Evolutionary conservation across 2,888 invertebrate species (phyloP).

Genomic region (Thalpophila matura): DNA sequence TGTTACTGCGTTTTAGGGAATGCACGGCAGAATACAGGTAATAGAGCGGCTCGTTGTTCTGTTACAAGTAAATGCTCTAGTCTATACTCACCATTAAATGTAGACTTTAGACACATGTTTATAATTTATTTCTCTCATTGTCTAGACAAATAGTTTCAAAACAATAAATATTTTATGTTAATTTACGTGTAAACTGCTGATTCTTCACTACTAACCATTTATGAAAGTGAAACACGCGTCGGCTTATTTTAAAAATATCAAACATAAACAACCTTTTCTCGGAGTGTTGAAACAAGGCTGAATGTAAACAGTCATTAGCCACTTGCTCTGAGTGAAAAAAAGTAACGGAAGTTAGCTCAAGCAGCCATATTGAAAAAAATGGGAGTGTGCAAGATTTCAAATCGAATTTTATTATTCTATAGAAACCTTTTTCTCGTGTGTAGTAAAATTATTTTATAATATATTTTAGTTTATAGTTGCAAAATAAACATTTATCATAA

Average conservation of each 20-base stretch:
- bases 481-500: no score
- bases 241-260: conserved; percentile 72
- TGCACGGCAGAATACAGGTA: no score
- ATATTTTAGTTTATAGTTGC: neutral
- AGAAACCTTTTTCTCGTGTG: no score
- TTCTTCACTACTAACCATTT: conserved; percentile 33
- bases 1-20: no score
- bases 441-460: neutral
- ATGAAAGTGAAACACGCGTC: conserved; percentile 38
- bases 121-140: neutral
- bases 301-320: conserved; percentile 65
- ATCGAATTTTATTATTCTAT: neutral
- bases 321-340: conserved; percentile 55
- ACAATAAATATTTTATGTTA: conserved; percentile 4
- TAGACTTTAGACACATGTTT: no score
- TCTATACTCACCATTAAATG: no score
- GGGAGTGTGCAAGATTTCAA: conserved; percentile 17
- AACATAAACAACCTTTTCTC: conserved; percentile 63
- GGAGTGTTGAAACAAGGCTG: conserved; percentile 66
- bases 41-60: no score
- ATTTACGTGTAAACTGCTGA: conserved; percentile 26
- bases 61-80: no score
- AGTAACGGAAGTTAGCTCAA: conserved; percentile 67
- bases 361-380: conserved; percentile 63
- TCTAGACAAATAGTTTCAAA: conserved; percentile 4